Conservation (phyloP, 2,797 vertebrate species). For the Salmo trutta region DNA sequence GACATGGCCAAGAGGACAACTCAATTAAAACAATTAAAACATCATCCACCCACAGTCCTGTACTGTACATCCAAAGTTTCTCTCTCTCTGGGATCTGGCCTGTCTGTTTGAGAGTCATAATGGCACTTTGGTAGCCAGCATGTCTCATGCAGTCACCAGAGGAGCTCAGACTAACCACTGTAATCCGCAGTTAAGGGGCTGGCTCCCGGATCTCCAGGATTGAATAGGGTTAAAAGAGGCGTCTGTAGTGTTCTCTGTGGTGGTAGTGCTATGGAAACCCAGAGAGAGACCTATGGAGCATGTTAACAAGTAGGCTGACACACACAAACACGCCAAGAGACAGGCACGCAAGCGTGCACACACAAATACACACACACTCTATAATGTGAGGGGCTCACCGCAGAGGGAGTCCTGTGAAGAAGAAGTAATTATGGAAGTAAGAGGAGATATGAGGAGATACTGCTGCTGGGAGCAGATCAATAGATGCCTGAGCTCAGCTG, state of each 20-base stretch:
- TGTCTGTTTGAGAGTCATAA: conserved; percentile 58
- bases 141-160: conserved; percentile 63
- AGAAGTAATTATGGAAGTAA: conserved; percentile 72
- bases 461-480: conserved; percentile 69
- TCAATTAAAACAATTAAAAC: background rate
- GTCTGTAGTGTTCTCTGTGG: conserved; percentile 1
- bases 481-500: conserved; percentile 62
- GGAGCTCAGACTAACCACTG: conserved; percentile 73
- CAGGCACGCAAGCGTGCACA: conserved; percentile 23
- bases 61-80: background rate
- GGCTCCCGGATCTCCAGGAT: conserved; percentile 59
- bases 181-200: conserved; percentile 65
- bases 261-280: conserved; percentile 51
- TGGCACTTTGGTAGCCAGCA: conserved; percentile 62
- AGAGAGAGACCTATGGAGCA: conserved; percentile 64
- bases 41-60: background rate
- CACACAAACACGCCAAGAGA: conserved; percentile 20
- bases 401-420: conserved; percentile 59
- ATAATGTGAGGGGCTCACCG: background rate
- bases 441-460: conserved; percentile 59
- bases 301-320: conserved; percentile 65
- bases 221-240: conserved; percentile 69
- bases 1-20: conserved; percentile 5
- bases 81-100: conserved; percentile 4
- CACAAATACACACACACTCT: conserved; percentile 24